Conservation (phyloP, 2,888 invertebrate genomes). For the Emmelina monodactyla region DNA sequence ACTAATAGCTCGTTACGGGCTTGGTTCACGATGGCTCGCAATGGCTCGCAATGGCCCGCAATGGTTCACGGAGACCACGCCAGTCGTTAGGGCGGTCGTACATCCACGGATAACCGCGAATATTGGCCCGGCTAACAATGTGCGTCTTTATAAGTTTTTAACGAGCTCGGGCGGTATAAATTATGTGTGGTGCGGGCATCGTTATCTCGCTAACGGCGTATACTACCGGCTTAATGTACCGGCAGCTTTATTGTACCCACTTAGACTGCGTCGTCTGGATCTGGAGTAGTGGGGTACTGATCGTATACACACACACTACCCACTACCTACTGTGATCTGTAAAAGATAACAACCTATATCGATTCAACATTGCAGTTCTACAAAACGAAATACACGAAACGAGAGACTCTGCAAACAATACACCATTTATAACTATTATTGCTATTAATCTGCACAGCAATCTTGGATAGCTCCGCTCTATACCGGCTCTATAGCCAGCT, state of each 20-base stretch:
- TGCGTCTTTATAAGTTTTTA: conserved; percentile 68
- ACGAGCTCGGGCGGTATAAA: conserved; percentile 65
- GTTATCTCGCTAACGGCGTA: conserved; percentile 63
- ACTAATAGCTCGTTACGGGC: not conserved
- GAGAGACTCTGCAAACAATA: not conserved
- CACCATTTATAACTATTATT: not conserved
- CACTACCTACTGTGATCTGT: no score
- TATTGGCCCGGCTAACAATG: conserved; percentile 65
- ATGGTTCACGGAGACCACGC: no score
- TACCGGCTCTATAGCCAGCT: conserved; percentile 5
- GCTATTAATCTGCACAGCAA: conserved; percentile 15
- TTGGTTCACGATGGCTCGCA: no score
- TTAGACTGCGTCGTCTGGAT: no score
- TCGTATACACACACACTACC: no score
- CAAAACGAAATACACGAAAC: no score
- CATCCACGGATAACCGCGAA: conserved; percentile 53
- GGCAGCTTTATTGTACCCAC: conserved; percentile 64
- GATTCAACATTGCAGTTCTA: no score
- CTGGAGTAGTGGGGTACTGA: no score
- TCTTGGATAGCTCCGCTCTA: conserved; percentile 14
- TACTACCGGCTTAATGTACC: conserved; percentile 64
- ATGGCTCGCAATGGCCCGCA: no score
- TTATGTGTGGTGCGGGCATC: conserved; percentile 61
- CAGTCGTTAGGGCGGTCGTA: conserved; percentile 55
- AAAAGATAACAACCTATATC: no score